Base-by-base conservation (phyloP, 2,797 vertebrate genomes). In the Poecilia gillii region DNA sequence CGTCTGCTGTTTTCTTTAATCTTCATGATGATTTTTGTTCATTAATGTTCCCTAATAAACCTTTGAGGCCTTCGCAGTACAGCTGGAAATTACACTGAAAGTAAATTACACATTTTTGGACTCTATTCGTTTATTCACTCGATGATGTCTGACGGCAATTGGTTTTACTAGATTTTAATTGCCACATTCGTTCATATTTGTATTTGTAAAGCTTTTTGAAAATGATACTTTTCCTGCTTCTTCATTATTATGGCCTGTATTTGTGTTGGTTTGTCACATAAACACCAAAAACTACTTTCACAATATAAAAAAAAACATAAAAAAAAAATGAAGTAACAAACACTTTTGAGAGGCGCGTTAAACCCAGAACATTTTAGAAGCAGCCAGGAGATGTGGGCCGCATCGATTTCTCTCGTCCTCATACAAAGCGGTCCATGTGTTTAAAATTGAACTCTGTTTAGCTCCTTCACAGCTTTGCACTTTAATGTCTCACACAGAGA, bases 401-500 rank as follows among this genome's bases (percentile, higher is more conserved):
- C 39, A 12, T 23, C 23, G 0, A 59, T 49, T 33, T 39, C 12
- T 18, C 16, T 49, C 79, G 1, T 7, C 57, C 31, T 74, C n/a
- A 7, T 16, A 39, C 70, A 8, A n/a, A n/a, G 12, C 70, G 13
- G 39, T 55, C 83, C 14, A 55, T 13, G 46, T 76, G 66, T 16
- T 33, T 23, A 68, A 64, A 41, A 6, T 78, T 77, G 79, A 81
- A 76, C 16, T 0, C 70, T 36, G 3, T 1, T 46, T 4, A 43
- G 72, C 20, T 68, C 64, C 72, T 79, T 85, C 62, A 76, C 75
- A 79, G 59, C 62, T 75, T 79, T 78, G 55, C 71, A 82, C 66
- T 47, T 77, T 74, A 23, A 57, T 16, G 0, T 79, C 49, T 74
- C 25, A 14, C 45, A 4, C 4, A 36, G 55, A 74, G 31, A 76